Evolutionary conservation across 2,888 invertebrate species (phyloP).

Genomic region (Thalpophila matura): DNA sequence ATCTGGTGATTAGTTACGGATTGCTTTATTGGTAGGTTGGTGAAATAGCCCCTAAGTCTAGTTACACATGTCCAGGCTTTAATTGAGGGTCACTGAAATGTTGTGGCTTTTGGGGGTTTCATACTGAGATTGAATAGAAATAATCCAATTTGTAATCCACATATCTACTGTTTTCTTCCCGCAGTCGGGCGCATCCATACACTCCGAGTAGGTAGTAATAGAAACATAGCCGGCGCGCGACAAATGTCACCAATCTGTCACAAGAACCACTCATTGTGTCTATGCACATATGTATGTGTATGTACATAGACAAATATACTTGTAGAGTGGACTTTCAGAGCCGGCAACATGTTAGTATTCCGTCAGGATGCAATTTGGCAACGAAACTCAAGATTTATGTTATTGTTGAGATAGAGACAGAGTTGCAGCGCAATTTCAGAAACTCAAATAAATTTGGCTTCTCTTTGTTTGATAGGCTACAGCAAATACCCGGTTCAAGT

Average conservation of each 20-base stretch:
- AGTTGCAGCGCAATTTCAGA: background rate
- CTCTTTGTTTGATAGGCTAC: background rate
- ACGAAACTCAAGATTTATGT: background rate
- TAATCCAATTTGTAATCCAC: no score
- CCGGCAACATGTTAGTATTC: background rate
- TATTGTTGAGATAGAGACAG: background rate
- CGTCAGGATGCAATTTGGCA: background rate
- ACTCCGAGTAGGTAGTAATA: no score
- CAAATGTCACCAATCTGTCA: constrained; percentile 52
- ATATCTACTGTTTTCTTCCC: no score
- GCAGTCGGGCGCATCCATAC: no score
- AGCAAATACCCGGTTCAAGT: background rate
- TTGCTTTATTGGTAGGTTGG: no score
- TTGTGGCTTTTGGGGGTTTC: background rate
- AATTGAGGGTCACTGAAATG: background rate
- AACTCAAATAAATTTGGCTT: no score
- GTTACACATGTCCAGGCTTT: no score
- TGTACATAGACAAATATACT: background rate
- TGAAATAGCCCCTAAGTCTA: no score
- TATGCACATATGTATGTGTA: background rate
- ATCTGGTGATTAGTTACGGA: no score
- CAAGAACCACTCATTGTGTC: constrained; percentile 10
- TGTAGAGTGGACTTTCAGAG: constrained; percentile 1
- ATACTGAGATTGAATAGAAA: no score
- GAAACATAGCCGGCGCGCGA: constrained; percentile 11